These are phyloP conservation scores for Bovichtus diacanthus DNA, from an alignment of 2,797 vertebrate genomes.

Conservation along the genomic window DNA sequence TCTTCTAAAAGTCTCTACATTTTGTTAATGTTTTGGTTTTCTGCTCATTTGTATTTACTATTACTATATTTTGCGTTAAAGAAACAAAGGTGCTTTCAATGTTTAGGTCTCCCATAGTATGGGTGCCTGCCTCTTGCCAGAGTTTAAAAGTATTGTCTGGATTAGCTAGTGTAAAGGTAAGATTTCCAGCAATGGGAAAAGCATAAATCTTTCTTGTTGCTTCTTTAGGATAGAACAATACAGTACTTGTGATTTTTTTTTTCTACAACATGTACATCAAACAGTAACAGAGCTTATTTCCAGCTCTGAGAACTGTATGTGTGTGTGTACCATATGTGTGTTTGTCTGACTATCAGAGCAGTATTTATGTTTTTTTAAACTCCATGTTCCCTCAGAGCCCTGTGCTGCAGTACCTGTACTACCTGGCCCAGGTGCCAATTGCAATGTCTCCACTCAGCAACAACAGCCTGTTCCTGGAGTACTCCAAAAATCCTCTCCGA, in stretches of 20 bases:
- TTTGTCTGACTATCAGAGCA: not conserved
- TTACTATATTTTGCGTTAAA: no score
- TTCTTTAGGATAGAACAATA: not conserved
- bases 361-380: not conserved
- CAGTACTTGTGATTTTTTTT: no score
- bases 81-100: no score
- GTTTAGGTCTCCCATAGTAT: no score
- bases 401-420: conserved; percentile 96
- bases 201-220: no score
- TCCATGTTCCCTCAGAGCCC: conserved; percentile 89
- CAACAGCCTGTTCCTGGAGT: conserved; percentile 97
- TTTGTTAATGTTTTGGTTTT: no score
- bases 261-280: not conserved
- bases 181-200: no score
- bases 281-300: not conserved
- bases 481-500: conserved; percentile 95
- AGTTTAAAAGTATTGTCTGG: no score
- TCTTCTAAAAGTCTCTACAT: no score
- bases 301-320: not conserved
- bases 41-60: no score
- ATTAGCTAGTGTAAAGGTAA: no score
- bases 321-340: not conserved
- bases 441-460: conserved; percentile 99
- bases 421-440: conserved; percentile 95
- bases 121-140: no score